These are phyloP conservation scores for Disparrhopalites patrizii DNA, from an alignment of 2,888 invertebrate genomes.

Conservation along the genomic window DNA sequence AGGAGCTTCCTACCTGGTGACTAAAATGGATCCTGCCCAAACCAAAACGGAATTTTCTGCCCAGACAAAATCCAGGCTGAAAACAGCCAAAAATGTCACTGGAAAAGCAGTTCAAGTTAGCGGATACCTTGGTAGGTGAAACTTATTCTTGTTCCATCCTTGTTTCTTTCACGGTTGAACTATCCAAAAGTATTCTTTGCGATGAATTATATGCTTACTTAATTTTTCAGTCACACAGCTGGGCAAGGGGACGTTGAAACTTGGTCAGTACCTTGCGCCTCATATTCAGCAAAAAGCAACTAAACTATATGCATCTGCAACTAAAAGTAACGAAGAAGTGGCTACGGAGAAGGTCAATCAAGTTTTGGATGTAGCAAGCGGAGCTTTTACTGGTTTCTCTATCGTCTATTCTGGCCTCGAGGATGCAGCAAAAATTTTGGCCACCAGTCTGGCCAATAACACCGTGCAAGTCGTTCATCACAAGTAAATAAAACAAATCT, in stretches of 20 bases:
- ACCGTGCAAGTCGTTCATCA: conserved; percentile 70
- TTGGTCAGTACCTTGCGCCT: conserved; percentile 66
- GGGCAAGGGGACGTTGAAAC: conserved; percentile 63
- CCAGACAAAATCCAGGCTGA: conserved; percentile 58
- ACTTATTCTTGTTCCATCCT: neutral
- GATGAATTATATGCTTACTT: neutral
- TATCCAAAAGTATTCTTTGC: neutral
- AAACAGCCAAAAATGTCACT: conserved; percentile 64
- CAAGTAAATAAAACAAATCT: too few species aligned
- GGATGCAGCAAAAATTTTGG: conserved; percentile 62
- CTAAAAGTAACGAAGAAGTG: conserved; percentile 56
- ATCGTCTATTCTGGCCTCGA: conserved; percentile 69
- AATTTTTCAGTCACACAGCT: conserved; percentile 55
- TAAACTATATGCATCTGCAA: conserved; percentile 58
- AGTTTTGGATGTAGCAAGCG: conserved; percentile 64
- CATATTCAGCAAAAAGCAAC: conserved; percentile 64
- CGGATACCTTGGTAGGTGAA: conserved; percentile 60
- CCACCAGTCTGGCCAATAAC: conserved; percentile 60
- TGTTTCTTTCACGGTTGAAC: conserved; percentile 14
- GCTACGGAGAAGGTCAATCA: conserved; percentile 59
- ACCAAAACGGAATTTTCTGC: conserved; percentile 55
- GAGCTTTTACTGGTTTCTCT: conserved; percentile 66
- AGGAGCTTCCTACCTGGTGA: conserved; percentile 61
- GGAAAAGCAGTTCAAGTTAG: conserved; percentile 66
- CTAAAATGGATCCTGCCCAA: conserved; percentile 55